Conservation (phyloP, 2,797 vertebrate species). For the Echiichthys vipera region DNA sequence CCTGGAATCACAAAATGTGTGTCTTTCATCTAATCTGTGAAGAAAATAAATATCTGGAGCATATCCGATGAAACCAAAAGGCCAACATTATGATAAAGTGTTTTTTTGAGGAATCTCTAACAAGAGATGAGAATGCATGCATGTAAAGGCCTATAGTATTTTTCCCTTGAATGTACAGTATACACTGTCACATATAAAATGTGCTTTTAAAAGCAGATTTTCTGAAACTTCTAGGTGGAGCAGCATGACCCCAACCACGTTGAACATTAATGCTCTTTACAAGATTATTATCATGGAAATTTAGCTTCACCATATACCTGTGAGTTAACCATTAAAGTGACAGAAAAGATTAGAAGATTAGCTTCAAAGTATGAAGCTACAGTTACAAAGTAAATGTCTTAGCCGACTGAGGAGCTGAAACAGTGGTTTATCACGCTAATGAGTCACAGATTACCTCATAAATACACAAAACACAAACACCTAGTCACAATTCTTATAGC, state of each 20-base stretch:
- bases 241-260: neutral
- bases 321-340: neutral
- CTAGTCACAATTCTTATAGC: slow-evolving; percentile 11
- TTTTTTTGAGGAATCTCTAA: neutral
- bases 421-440: slow-evolving; percentile 27
- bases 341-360: neutral
- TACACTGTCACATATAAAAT: neutral
- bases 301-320: neutral
- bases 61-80: slow-evolving; percentile 2
- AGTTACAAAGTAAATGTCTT: slow-evolving; percentile 7
- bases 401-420: slow-evolving; percentile 7
- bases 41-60: neutral
- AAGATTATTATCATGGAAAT: neutral
- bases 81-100: neutral
- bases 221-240: neutral
- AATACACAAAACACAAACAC: slow-evolving; percentile 39
- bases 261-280: neutral
- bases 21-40: neutral
- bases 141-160: neutral
- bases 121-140: neutral
- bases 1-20: neutral
- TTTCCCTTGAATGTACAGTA: neutral
- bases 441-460: slow-evolving; percentile 36
- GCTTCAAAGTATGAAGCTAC: slow-evolving; percentile 4
- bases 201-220: neutral